A percentile compares a stretch with the other conserved stretches of the same genome.
These are phyloP conservation scores for Caloenas nicobarica DNA, from an alignment of 2,113 vertebrate genomes.

Conservation along the genomic window DNA sequence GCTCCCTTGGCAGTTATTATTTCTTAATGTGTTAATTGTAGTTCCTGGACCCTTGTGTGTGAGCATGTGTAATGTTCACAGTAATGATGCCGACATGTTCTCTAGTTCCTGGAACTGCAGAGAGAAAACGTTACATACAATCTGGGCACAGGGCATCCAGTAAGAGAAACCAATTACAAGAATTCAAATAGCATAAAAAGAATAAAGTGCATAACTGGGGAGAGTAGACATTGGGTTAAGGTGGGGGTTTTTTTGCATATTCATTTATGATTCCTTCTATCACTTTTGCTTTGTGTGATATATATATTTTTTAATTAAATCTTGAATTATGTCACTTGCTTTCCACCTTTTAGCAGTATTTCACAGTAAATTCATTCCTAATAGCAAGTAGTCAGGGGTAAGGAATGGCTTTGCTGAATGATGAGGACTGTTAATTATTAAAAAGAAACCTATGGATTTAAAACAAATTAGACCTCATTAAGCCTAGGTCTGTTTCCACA, in stretches of 20 bases:
- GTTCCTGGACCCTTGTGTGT: slow-evolving; percentile 27
- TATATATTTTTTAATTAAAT: slow-evolving; percentile 62
- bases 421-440: slow-evolving; percentile 59
- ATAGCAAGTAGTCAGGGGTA: slow-evolving; percentile 47
- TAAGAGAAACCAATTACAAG: slow-evolving; percentile 20
- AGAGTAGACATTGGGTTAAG: neutral
- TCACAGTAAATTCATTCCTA: slow-evolving; percentile 60
- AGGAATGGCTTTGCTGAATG: slow-evolving; percentile 49
- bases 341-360: slow-evolving; percentile 59
- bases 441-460: slow-evolving; percentile 60
- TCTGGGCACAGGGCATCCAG: slow-evolving; percentile 1
- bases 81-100: neutral
- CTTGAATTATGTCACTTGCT: slow-evolving; percentile 53
- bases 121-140: neutral
- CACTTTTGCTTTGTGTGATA: slow-evolving; percentile 26
- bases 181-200: slow-evolving; percentile 24
- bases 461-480: slow-evolving; percentile 65
- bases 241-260: neutral
- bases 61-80: neutral
- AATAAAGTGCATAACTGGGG: neutral
- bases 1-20: slow-evolving; percentile 67
- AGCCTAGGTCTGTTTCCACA: slow-evolving; percentile 1
- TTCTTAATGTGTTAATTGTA: slow-evolving; percentile 72
- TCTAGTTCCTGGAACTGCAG: neutral
- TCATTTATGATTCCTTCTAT: neutral